Percentiles rank a stretch among this genome's conserved stretches.
Conservation (phyloP, 37 sponge, comb jelly and placozoan species). For the Theonella swinhoei region DNA sequence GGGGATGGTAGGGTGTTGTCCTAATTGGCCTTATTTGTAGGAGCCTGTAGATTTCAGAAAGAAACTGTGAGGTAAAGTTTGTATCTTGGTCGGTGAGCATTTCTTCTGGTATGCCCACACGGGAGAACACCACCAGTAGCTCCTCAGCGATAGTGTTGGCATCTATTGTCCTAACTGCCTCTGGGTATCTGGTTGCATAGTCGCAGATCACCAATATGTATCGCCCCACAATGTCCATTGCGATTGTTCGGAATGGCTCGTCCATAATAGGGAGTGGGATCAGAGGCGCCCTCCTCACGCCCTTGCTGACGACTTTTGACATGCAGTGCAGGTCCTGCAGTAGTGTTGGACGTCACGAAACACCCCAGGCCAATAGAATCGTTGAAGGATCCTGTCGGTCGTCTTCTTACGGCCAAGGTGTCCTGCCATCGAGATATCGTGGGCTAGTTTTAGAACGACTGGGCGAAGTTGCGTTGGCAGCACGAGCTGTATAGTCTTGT, state of each 20-base stretch:
- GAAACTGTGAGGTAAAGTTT: constrained; percentile 44
- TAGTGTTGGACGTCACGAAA: constrained; percentile 35
- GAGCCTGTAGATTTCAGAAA: constrained; percentile 40
- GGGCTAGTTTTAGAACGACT: constrained; percentile 48
- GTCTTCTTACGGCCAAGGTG: constrained; percentile 69
- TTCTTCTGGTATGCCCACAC: constrained; percentile 59
- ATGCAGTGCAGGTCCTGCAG: constrained; percentile 41
- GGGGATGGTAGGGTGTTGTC: constrained; percentile 49
- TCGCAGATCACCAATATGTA: constrained; percentile 59
- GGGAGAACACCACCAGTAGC: constrained; percentile 38
- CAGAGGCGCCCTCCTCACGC: constrained; percentile 42
- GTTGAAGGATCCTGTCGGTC: constrained; percentile 27
- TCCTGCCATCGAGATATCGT: constrained; percentile 45
- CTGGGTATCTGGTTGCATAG: constrained; percentile 69
- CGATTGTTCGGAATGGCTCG: constrained; percentile 61
- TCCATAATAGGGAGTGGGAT: constrained; percentile 53
- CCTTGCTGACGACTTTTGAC: constrained; percentile 32
- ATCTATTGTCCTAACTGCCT: constrained; percentile 51
- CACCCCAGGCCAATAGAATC: constrained; percentile 63
- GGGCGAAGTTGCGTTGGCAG: constrained; percentile 29
- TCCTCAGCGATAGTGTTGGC: constrained; percentile 57
- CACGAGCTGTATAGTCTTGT: constrained; percentile 45
- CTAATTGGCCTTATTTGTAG: constrained; percentile 18
- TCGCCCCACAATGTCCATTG: constrained; percentile 70
- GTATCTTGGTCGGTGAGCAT: constrained; percentile 65